A percentile compares a stretch with the other conserved stretches of the same genome.
phyloP scores from a whole-genome alignment of 2,797 vertebrate species.

The Eremophila alpestris region DNA sequence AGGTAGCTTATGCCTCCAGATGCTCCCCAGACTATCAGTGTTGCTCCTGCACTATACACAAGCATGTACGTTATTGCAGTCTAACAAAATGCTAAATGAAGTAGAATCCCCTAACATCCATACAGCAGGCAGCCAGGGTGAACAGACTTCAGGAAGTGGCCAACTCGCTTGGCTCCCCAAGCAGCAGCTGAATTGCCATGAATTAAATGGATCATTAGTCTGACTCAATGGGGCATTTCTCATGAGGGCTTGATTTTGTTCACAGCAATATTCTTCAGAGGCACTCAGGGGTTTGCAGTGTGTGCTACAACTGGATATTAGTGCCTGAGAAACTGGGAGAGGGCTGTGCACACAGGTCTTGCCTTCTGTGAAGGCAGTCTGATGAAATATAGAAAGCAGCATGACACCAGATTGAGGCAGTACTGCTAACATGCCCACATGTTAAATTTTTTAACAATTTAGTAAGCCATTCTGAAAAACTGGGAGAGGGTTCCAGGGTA shows the following conservation, averaged over 20 bases:
- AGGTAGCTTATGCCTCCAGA: not conserved
- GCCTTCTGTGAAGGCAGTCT: not conserved
- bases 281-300: not conserved
- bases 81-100: not conserved
- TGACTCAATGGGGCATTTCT: not conserved
- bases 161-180: not conserved
- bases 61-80: not conserved
- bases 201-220: conserved; percentile 22
- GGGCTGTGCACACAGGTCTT: not conserved
- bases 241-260: not conserved
- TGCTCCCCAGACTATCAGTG: not conserved
- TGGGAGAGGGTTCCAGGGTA: not conserved
- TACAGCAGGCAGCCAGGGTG: not conserved
- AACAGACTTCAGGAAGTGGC: not conserved
- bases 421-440: not conserved
- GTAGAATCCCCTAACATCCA: not conserved
- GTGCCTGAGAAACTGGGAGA: not conserved
- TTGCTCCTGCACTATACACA: not conserved
- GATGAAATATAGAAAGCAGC: not conserved
- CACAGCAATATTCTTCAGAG: not conserved
- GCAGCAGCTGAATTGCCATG: not conserved
- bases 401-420: not conserved
- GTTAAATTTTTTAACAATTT: not conserved
- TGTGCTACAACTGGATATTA: not conserved
- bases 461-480: not conserved